Conservation (phyloP, 2,888 invertebrate species). For the Pocota personata region DNA sequence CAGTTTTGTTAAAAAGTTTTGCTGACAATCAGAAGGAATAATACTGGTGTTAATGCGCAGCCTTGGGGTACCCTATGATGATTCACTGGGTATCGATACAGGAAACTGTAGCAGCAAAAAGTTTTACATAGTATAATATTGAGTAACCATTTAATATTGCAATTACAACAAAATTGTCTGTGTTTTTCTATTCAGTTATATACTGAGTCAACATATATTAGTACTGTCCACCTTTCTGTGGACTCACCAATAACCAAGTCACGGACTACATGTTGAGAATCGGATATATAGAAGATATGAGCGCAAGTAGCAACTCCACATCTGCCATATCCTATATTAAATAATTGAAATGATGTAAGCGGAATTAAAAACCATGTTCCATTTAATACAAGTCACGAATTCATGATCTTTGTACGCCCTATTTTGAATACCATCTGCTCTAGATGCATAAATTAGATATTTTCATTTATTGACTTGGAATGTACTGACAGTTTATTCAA, state of each 20-base stretch:
- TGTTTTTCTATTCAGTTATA: no score
- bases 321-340: not conserved
- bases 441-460: slow-evolving; percentile 33
- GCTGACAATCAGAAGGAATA: no score
- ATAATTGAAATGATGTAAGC: not conserved
- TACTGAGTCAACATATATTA: no score
- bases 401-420: not conserved
- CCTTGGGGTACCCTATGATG: no score
- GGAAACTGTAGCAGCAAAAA: no score
- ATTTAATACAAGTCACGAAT: not conserved
- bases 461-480: not conserved
- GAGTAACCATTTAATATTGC: no score
- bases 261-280: not conserved
- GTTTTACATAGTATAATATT: no score
- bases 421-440: slow-evolving; percentile 4
- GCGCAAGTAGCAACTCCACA: no score
- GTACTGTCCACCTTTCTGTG: not conserved
- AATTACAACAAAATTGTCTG: no score
- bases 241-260: not conserved
- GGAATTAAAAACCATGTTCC: not conserved
- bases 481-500: not conserved
- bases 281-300: not conserved
- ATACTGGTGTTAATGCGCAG: no score
- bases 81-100: no score
- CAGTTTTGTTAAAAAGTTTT: no score